Base-by-base conservation (phyloP, 2,888 invertebrate species). In the Parasteatoda lunata region DNA sequence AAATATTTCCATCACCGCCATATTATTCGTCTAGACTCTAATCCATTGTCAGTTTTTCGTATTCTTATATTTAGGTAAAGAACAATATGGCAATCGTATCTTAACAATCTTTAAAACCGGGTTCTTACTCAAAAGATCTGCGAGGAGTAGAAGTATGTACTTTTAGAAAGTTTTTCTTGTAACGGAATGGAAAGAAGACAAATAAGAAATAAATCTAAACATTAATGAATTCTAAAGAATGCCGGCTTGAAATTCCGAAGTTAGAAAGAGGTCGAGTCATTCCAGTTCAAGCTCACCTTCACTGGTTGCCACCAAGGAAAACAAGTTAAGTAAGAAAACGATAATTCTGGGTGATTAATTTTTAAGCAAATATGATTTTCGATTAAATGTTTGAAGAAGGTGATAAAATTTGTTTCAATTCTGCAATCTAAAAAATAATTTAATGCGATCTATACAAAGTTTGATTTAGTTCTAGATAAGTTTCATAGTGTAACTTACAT, bases 211-310 rank as follows among this genome's bases (percentile, higher is more conserved):
- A 72, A 73, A 82, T 82, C 13, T 15, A 13, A 47, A 68, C 82
- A 54, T 75, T 76, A 82, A 82, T 76, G 82, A 76, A 82, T 82
- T 76, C 76, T 9, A 3, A 82, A 70, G 82, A 82, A 82, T 82
- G 69, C 59, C 59, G 48, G 5, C 30, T n/a, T 49, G 51, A 76
- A 76, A 68, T 70, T 59, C 80, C 15, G 15, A 30, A 64, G 30
- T 11, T 51, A 5, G 75, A 81, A 65, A 66, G 72, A 76, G 82
- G 82, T 82, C 82, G 76, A 69, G 59, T 51, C 75, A 82, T 82
- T 82, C 82, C 76, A 82, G 82, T 82, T 79, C 59, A 75, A 68
- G 75, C 76, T 76, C 71, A 79, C 76, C 75, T 76, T 80, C 73
- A 65, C 80, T 73, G 59, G 11, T 65, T 73, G 73, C 72, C 72